phyloP scores from a whole-genome alignment of 2,113 vertebrate genomes.

The Ovibos moschatus region DNA sequence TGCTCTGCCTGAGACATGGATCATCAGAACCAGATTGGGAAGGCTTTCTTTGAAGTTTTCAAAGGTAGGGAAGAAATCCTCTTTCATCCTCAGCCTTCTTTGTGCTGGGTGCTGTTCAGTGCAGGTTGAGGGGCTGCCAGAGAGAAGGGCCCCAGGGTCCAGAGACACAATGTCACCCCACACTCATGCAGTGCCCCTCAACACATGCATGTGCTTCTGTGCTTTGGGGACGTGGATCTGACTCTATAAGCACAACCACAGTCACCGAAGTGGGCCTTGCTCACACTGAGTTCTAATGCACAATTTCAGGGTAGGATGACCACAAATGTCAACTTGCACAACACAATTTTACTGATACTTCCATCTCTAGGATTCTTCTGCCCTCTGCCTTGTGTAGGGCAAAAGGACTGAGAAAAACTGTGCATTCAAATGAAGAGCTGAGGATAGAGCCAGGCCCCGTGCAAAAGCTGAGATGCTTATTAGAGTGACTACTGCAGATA shows the following conservation, averaged over 20 bases:
- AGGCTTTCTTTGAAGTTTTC: conserved; percentile 69
- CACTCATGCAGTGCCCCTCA: rapidly evolving
- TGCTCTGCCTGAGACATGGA: conserved; percentile 39
- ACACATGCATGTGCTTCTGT: background rate
- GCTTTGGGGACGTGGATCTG: background rate
- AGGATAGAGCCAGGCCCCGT: background rate
- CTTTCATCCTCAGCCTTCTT: conserved; percentile 36
- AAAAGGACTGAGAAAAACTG: background rate
- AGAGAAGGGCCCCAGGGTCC: background rate
- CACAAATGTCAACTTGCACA: background rate
- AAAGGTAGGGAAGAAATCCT: conserved; percentile 64
- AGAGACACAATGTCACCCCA: background rate
- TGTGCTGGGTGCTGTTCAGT: background rate
- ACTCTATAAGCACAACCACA: rapidly evolving
- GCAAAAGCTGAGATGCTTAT: background rate
- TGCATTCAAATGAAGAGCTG: background rate
- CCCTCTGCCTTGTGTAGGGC: background rate
- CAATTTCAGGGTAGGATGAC: background rate
- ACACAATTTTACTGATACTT: background rate
- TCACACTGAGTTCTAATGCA: background rate
- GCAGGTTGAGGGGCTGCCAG: background rate
- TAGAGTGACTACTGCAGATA: background rate
- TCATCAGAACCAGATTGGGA: conserved; percentile 74
- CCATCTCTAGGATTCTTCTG: background rate
- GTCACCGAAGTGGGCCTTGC: background rate